Conservation (phyloP, 2,888 invertebrate species). For the Pammene aurita region DNA sequence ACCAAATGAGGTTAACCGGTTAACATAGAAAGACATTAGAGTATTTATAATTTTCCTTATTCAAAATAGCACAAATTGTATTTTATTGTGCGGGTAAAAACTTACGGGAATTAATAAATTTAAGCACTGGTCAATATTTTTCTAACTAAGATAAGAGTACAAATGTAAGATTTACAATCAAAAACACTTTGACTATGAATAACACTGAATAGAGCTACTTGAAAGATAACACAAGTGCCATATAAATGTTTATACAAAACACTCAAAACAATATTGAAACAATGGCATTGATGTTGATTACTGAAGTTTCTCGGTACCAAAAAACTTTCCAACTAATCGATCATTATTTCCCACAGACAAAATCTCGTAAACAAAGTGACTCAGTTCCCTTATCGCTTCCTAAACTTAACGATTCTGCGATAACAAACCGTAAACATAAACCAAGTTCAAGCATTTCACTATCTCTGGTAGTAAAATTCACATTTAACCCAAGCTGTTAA, state of each 20-base stretch:
- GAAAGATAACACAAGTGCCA: constrained; percentile 11
- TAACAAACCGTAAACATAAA: constrained; percentile 38
- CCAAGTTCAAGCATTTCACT: constrained; percentile 36
- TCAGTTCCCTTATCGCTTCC: constrained; percentile 25
- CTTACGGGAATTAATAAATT: too few species aligned
- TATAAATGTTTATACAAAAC: not conserved
- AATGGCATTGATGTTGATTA: constrained; percentile 21
- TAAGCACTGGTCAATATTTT: too few species aligned
- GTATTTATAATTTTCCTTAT: not conserved
- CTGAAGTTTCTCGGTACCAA: constrained; percentile 14
- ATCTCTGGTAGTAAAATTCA: constrained; percentile 67
- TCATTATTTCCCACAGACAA: constrained; percentile 30
- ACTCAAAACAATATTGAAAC: constrained; percentile 10
- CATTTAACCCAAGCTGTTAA: constrained; percentile 69
- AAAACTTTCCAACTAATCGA: constrained; percentile 30
- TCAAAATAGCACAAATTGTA: not conserved
- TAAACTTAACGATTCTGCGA: constrained; percentile 28
- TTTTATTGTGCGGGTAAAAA: not conserved
- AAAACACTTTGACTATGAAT: not conserved
- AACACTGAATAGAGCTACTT: not conserved
- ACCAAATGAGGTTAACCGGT: constrained; percentile 4
- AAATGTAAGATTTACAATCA: too few species aligned
- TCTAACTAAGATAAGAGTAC: too few species aligned
- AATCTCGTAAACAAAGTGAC: constrained; percentile 23
- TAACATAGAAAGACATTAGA: not conserved